These are phyloP conservation scores for Dione vanillae DNA, from an alignment of 2,888 invertebrate genomes.

Conservation along the genomic window DNA sequence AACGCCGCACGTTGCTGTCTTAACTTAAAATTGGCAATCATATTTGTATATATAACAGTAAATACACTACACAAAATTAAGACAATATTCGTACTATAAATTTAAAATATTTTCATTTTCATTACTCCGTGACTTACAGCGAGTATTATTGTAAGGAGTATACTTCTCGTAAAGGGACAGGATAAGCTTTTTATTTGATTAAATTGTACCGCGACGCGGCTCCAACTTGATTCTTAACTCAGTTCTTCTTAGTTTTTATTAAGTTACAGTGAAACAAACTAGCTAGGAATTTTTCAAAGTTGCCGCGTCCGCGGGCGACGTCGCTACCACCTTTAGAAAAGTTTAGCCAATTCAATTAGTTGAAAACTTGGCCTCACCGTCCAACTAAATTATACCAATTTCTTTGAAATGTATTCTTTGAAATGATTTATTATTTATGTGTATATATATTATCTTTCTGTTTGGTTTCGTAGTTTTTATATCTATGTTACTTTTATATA, in stretches of 20 bases:
- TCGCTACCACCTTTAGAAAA: conserved; percentile 66
- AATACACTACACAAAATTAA: too few species aligned
- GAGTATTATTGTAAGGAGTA: conserved; percentile 4
- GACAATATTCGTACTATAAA: too few species aligned
- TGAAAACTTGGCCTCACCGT: conserved; percentile 46
- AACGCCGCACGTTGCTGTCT: too few species aligned
- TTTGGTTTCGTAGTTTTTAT: not conserved
- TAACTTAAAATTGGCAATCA: too few species aligned
- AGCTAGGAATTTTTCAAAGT: conserved; percentile 76
- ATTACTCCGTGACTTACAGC: not conserved
- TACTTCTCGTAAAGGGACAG: conserved; percentile 14
- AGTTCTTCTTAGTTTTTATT: conserved; percentile 49
- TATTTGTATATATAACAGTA: too few species aligned
- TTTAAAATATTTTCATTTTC: too few species aligned
- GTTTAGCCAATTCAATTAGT: conserved; percentile 75
- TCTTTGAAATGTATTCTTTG: conserved; percentile 45
- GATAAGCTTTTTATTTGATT: conserved; percentile 43
- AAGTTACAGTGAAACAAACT: conserved; percentile 78
- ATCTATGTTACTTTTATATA: not conserved
- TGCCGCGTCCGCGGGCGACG: conserved; percentile 53
- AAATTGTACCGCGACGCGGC: conserved; percentile 49
- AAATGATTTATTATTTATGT: conserved; percentile 26
- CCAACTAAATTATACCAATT: conserved; percentile 48
- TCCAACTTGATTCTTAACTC: conserved; percentile 70
- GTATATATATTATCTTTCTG: conserved; percentile 8